Percentiles rank a stretch among this genome's conserved stretches.
Conservation (phyloP, 1,140 invertebrate genomes). For the Lordiphosa clarofinis region DNA sequence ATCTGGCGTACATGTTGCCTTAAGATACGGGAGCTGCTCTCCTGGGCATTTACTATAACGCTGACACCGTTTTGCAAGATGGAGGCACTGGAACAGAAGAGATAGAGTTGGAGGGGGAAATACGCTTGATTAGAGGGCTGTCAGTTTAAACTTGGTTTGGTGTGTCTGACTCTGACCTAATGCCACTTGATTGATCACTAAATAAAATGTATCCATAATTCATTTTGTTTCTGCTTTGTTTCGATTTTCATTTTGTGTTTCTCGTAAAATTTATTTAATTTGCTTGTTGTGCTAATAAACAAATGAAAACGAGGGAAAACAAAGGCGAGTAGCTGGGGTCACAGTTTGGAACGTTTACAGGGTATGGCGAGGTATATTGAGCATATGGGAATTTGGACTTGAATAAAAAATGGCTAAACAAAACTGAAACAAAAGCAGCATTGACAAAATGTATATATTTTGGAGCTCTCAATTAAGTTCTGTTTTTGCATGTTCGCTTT, state of each 20-base stretch:
- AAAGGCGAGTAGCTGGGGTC: constrained; percentile 11
- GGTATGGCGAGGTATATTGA: too few relatives aligned
- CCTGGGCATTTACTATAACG: constrained; percentile 84
- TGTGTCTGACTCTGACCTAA: constrained; percentile 28
- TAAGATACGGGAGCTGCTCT: constrained; percentile 83
- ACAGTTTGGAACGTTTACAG: neutral
- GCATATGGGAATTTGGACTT: too few relatives aligned
- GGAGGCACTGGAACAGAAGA: constrained; percentile 41
- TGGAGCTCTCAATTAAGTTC: too few relatives aligned
- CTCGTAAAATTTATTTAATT: constrained; percentile 45
- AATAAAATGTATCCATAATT: constrained; percentile 42
- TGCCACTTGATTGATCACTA: constrained; percentile 54
- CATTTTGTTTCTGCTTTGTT: constrained; percentile 27
- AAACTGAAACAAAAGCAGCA: too few relatives aligned
- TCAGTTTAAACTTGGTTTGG: constrained; percentile 18
- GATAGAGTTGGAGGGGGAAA: neutral
- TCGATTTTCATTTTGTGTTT: constrained; percentile 16
- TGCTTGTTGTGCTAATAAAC: constrained; percentile 23
- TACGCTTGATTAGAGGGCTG: constrained; percentile 37
- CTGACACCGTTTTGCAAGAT: constrained; percentile 81
- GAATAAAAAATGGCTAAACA: too few relatives aligned
- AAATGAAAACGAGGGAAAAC: constrained; percentile 17
- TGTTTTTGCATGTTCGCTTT: too few relatives aligned
- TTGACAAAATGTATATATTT: too few relatives aligned
- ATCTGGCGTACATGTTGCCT: constrained; percentile 83